phyloP scores from a whole-genome alignment of 2,888 invertebrate genomes.

The Ceratothoa steindachneri region DNA sequence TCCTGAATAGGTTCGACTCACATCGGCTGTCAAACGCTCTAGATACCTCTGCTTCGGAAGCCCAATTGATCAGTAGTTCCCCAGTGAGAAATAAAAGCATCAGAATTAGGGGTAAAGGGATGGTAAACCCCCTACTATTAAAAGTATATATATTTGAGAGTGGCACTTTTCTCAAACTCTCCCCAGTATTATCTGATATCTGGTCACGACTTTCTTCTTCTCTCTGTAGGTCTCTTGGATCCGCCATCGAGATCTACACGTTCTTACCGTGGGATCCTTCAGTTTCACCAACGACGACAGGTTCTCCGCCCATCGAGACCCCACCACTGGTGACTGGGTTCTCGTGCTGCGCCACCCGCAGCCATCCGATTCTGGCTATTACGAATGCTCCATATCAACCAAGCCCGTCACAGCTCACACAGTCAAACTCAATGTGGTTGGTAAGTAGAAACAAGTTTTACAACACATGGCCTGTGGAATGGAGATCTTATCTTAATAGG shows the following conservation, averaged over 20 bases:
- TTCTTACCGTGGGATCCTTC: constrained; percentile 41
- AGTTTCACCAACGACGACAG: constrained; percentile 42
- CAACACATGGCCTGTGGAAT: too few species aligned
- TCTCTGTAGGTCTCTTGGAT: constrained; percentile 41
- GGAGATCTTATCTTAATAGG: too few species aligned
- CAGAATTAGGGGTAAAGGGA: too few species aligned
- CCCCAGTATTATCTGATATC: too few species aligned
- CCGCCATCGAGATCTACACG: constrained; percentile 31
- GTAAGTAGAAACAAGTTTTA: constrained; percentile 21
- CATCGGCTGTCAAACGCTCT: too few species aligned
- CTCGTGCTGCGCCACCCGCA: constrained; percentile 33
- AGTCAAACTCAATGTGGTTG: constrained; percentile 39
- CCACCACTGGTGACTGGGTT: constrained; percentile 37
- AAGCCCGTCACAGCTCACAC: constrained; percentile 40
- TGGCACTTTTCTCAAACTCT: too few species aligned
- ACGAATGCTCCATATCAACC: constrained; percentile 46
- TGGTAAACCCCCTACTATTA: too few species aligned
- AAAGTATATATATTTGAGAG: too few species aligned
- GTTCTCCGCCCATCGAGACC: constrained; percentile 41
- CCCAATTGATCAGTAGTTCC: too few species aligned
- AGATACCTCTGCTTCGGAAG: too few species aligned
- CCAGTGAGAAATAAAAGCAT: too few species aligned
- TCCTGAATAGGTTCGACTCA: too few species aligned
- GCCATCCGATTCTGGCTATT: constrained; percentile 34
- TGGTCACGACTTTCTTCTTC: background rate